Conservation (phyloP, 1,140 invertebrate genomes). For the Diabrotica undecimpunctata region DNA sequence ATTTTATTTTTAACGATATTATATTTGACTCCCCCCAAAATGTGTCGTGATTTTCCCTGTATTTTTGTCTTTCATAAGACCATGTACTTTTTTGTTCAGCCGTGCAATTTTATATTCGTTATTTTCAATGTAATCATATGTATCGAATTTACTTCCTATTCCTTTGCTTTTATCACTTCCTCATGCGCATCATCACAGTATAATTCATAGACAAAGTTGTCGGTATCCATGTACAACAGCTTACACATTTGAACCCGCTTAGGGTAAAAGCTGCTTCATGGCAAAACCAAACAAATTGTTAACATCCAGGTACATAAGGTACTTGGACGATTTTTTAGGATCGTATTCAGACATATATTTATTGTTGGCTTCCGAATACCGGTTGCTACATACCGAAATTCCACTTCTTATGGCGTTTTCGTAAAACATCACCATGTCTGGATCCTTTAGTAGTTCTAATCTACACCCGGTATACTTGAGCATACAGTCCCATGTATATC, state of each 20-base stretch:
- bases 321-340: constrained; percentile 36
- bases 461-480: constrained; percentile 37
- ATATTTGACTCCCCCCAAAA: constrained; percentile 20
- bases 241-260: constrained; percentile 47
- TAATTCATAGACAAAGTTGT: constrained; percentile 45
- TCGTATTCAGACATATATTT: constrained; percentile 43
- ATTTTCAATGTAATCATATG: constrained; percentile 31
- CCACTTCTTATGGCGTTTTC: constrained; percentile 46
- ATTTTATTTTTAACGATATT: not conserved
- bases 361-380: constrained; percentile 46
- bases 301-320: no score
- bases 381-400: constrained; percentile 36
- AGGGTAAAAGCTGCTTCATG: constrained; percentile 46
- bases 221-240: constrained; percentile 47
- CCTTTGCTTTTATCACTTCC: constrained; percentile 31
- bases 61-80: constrained; percentile 50
- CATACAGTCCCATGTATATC: constrained; percentile 19
- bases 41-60: constrained; percentile 32
- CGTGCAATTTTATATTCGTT: constrained; percentile 33
- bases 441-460: constrained; percentile 42
- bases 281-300: no score
- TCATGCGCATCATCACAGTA: constrained; percentile 37
- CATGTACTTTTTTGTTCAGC: constrained; percentile 50
- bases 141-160: constrained; percentile 39
- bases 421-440: constrained; percentile 45